Evolutionary conservation across 2,113 vertebrate genomes (phyloP).

Genomic region (Corythornis vintsioides): DNA sequence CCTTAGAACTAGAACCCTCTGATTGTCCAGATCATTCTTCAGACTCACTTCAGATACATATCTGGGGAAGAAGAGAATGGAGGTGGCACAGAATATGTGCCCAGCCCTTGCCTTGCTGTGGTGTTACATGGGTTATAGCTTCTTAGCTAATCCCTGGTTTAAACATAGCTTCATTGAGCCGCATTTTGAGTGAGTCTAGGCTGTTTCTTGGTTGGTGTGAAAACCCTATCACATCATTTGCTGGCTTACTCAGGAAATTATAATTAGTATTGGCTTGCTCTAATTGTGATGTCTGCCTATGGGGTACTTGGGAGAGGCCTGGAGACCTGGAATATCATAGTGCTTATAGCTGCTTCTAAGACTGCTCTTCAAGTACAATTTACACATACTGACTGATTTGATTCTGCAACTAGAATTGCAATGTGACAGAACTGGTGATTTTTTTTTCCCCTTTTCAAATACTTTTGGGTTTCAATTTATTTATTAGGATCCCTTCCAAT

Average conservation of each 20-base stretch:
- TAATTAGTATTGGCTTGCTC: background rate
- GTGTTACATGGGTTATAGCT: background rate
- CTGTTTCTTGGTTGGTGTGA: background rate
- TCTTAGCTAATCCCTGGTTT: background rate
- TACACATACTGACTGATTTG: background rate
- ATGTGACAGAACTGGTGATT: accelerated
- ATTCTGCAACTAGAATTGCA: background rate
- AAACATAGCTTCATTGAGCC: background rate
- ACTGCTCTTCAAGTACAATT: background rate
- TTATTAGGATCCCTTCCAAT: background rate
- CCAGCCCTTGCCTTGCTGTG: background rate
- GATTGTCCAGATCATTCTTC: background rate
- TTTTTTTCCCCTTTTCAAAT: background rate
- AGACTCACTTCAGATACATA: background rate
- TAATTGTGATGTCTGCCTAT: background rate
- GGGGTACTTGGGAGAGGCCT: background rate
- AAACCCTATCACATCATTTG: background rate
- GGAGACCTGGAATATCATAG: background rate
- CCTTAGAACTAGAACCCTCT: background rate
- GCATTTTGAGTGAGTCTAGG: background rate
- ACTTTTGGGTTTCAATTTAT: background rate
- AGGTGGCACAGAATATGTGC: background rate
- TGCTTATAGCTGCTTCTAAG: background rate
- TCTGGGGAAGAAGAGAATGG: background rate
- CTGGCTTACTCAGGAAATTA: background rate